phyloP scores from a whole-genome alignment of 2,113 vertebrate genomes.

The Ancistrus triradiatus region DNA sequence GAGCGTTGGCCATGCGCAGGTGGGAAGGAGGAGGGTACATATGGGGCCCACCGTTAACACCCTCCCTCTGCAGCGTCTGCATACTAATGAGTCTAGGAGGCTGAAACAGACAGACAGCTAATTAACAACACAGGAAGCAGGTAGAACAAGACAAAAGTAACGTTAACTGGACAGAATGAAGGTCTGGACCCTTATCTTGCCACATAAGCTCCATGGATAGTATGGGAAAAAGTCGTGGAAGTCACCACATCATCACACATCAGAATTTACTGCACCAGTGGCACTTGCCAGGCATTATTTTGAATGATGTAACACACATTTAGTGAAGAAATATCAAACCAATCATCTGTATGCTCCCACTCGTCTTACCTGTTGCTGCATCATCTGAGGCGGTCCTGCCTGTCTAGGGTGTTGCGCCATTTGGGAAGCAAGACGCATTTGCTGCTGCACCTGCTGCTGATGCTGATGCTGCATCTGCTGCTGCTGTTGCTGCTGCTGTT shows the following conservation, averaged over 20 bases:
- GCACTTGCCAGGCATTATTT: no score
- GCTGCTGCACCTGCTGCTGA: conserved; percentile 80
- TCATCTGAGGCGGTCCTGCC: conserved; percentile 75
- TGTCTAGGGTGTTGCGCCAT: conserved; percentile 80
- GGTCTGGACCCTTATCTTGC: no score
- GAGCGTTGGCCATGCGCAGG: conserved; percentile 84
- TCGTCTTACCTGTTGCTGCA: conserved; percentile 85
- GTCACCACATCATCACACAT: no score
- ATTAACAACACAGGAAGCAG: neutral
- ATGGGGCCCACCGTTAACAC: conserved; percentile 85
- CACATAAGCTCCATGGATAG: no score
- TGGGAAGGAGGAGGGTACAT: conserved; percentile 92
- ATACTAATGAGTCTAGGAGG: conserved; percentile 98
- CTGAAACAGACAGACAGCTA: conserved; percentile 62
- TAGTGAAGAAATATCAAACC: no score
- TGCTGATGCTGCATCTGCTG: conserved; percentile 91
- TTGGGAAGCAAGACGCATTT: conserved; percentile 92
- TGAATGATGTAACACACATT: no score
- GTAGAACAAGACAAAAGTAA: neutral
- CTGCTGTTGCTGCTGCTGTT: conserved; percentile 84
- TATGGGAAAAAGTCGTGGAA: no score
- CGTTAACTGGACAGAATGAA: no score
- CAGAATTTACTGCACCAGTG: no score
- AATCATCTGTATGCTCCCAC: no score
- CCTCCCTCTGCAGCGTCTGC: conserved; percentile 88